Base-by-base conservation (phyloP, 2,888 invertebrate genomes). In the Drosophila kambysellisi region DNA sequence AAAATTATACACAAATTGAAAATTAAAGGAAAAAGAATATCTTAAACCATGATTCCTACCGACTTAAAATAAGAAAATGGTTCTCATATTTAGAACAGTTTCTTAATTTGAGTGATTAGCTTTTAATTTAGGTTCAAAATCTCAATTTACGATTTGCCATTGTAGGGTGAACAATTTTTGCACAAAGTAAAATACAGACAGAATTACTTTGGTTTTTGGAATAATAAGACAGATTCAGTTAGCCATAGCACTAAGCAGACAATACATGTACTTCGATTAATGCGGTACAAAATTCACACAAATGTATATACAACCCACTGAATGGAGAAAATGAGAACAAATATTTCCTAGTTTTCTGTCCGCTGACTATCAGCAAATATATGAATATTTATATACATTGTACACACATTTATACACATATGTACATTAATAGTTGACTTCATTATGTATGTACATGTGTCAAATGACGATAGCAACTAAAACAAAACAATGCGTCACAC, bases 351-450 rank as follows among this genome's bases (percentile, higher is more conserved):
- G 20, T 39, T 57, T 35, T 17, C 17, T 29, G 8, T 0, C 35
- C 39, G 37, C 25, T 35, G 57, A 17, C 57, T 64, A 68, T 76
- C 77, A 72, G 78, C 59, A 17, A 46, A 32, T 59, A 30, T 60
- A 17, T 48, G 65, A 53, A 58, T 57, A 17, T 15, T 32, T 11
- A 11, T 15, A 30, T 17, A 35, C 33, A 32, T n/a, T 20, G 30
- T 15, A 17, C 17, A 57, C 3, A 37, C 3, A 29, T 30, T 4
- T 17, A 33, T 25, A 9, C 11, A 61, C 9, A 41, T 53, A 46
- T 35, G 30, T 41, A 56, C 25, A 37, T 20, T 8, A n/a, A 41
- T 43, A 53, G 3, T 17, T 15, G 15, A 17, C 17, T 50, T 29
- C 6, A 30, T 37, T 51, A 63, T 50, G 59, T 50, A 52, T 52